Conservation (phyloP, 2,888 invertebrate species). For the Epinotia demarniana region DNA sequence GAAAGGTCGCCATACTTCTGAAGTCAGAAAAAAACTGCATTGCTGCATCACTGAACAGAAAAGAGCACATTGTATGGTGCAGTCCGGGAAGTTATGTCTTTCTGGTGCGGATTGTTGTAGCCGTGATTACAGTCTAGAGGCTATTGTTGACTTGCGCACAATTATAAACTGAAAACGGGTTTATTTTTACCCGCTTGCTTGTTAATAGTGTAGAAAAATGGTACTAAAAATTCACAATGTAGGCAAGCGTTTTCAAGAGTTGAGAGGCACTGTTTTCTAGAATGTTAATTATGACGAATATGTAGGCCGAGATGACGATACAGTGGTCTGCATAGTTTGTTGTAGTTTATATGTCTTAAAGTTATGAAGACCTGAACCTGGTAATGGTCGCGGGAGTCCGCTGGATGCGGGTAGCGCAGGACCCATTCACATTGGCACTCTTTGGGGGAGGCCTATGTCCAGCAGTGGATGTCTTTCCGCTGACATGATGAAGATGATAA, state of each 20-base stretch:
- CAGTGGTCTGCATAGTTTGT: too few relatives aligned
- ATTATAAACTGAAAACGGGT: conserved; percentile 16
- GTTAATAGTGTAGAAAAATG: conserved; percentile 22
- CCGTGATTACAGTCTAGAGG: conserved; percentile 20
- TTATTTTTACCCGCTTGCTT: conserved; percentile 19
- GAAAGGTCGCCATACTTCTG: background rate
- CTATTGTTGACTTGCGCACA: conserved; percentile 26
- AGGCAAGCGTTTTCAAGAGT: background rate
- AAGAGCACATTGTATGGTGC: background rate
- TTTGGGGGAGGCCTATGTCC: too few relatives aligned
- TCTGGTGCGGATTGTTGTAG: background rate
- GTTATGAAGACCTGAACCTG: too few relatives aligned
- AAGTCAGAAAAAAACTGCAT: conserved; percentile 14
- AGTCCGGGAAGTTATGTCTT: background rate
- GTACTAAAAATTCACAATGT: conserved; percentile 7
- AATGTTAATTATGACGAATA: background rate
- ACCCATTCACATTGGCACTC: too few relatives aligned
- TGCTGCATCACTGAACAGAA: background rate
- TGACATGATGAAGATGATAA: too few relatives aligned
- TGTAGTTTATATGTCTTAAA: too few relatives aligned
- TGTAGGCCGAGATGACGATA: background rate
- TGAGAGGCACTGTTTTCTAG: background rate
- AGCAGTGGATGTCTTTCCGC: too few relatives aligned
- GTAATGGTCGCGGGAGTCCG: too few relatives aligned
- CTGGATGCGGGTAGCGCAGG: too few relatives aligned